Base-by-base conservation (phyloP, 2,888 invertebrate species). In the Seladonia tumulorum region DNA sequence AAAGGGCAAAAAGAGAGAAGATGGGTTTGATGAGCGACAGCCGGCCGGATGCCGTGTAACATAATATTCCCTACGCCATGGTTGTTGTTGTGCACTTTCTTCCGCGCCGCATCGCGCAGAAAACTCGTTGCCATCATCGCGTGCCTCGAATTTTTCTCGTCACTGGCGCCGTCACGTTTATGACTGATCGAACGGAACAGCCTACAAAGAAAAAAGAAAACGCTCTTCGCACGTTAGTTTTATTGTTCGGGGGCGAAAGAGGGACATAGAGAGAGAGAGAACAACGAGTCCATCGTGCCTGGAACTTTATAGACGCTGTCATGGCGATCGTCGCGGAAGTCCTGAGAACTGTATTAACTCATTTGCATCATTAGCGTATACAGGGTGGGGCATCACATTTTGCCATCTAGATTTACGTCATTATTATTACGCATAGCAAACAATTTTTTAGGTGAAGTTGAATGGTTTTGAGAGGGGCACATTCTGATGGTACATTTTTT, bases 21-120 rank as follows among this genome's bases (percentile, higher is more conserved):
- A 76, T 76, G 80, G 73, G 72, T 87, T 88, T 90, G 90, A 90
- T 90, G 90, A 90, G 87, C 90, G 90, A 90, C 90, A 90, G 87
- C 90, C 85, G 88, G 88, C 89, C 90, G 88, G 90, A 90, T 88
- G 87, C 88, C 82, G 73, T 63, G 83, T 85, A 89, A 90, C 84
- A 70, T 89, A 88, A 87, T 90, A 89, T 89, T 81, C 81, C 63
- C 68, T 68, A 22, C 14, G 57, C 47, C 60, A 49, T 8, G 16
- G 63, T 18, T 18, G 78, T 18, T 18, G 78, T 72, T 49, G 57
- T 79, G 81, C 42, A 60, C 76, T 73, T 82, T 83, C 81, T 81
- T 81, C 76, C 75, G 68, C 49, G 60, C 68, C 77, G 57, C 57
- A n/a, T n/a, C 57, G 57, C 8, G 57, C 72, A 78, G 79, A 79